A percentile compares a stretch with the other conserved stretches of the same genome.
Evolutionary conservation across 2,888 invertebrate genomes (phyloP).

Genomic region (Pecten maximus): DNA sequence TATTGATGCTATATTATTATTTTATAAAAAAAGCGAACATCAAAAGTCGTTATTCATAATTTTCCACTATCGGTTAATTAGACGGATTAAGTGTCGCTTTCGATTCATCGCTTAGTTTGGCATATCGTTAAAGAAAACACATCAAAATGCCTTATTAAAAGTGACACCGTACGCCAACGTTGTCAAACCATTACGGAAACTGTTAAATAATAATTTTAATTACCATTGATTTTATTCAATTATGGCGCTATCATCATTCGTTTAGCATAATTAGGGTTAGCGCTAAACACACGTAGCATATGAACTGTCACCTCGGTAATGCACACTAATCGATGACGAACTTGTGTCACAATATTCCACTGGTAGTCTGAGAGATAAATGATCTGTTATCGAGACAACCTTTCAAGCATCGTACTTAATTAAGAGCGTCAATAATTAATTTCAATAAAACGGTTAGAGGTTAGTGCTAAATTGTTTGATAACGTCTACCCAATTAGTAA

Average conservation of each 20-base stretch:
- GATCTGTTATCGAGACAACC: slow-evolving; percentile 44
- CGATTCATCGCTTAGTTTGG: neutral
- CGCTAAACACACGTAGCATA: neutral
- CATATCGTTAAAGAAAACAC: neutral
- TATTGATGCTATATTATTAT: slow-evolving; percentile 12
- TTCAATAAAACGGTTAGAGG: slow-evolving; percentile 52
- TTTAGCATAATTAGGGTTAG: slow-evolving; percentile 32
- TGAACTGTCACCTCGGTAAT: slow-evolving; percentile 18
- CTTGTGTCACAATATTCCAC: neutral
- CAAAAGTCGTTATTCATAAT: slow-evolving; percentile 2
- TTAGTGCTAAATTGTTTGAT: slow-evolving; percentile 46
- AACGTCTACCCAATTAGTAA: slow-evolving; percentile 50
- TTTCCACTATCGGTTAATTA: neutral
- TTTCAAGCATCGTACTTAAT: slow-evolving; percentile 50
- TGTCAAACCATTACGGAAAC: neutral
- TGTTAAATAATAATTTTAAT: slow-evolving; percentile 26
- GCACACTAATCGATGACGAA: neutral
- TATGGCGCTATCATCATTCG: neutral
- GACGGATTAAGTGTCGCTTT: neutral
- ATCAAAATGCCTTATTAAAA: neutral
- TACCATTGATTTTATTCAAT: slow-evolving; percentile 20
- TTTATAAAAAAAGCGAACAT: neutral
- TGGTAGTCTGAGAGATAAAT: neutral
- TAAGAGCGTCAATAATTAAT: slow-evolving; percentile 53
- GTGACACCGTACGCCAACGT: neutral